Conservation (phyloP, 2,888 invertebrate species). For the Lochmaea crataegi region DNA sequence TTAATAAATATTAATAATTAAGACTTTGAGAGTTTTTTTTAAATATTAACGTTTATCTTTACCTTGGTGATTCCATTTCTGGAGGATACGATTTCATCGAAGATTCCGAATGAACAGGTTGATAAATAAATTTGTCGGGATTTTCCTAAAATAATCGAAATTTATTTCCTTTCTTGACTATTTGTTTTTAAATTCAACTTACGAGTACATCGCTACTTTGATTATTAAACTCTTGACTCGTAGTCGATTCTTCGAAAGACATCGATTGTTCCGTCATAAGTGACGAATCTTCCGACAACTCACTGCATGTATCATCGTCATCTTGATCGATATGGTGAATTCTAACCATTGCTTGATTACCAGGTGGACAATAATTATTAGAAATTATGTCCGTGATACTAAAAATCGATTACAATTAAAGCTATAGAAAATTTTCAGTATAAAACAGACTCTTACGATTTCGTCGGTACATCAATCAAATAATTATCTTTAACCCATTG, state of each 20-base stretch:
- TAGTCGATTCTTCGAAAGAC: neutral
- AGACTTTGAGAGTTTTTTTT: too few species aligned
- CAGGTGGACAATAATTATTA: neutral
- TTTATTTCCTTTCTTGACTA: too few species aligned
- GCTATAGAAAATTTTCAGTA: neutral
- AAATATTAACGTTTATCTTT: too few species aligned
- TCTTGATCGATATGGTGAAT: neutral
- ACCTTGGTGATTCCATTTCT: conserved; percentile 2
- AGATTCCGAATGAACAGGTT: neutral
- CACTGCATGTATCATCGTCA: neutral
- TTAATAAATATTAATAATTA: too few species aligned
- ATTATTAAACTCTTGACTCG: neutral
- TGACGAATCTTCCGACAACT: neutral
- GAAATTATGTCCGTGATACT: neutral
- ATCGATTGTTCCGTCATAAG: neutral
- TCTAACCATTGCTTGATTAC: neutral
- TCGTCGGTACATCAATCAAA: conserved; percentile 14
- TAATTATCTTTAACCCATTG: conserved; percentile 52
- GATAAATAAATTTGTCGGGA: conserved; percentile 12
- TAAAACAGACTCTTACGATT: conserved; percentile 21
- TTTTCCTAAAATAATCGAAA: conserved; percentile 17
- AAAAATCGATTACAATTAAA: neutral
- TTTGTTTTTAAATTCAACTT: too few species aligned
- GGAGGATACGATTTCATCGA: neutral
- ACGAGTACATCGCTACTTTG: too few species aligned